Percentiles rank a stretch among this genome's conserved stretches.
phyloP scores from a whole-genome alignment of 2,797 vertebrate genomes.

The Anguilla marmorata region DNA sequence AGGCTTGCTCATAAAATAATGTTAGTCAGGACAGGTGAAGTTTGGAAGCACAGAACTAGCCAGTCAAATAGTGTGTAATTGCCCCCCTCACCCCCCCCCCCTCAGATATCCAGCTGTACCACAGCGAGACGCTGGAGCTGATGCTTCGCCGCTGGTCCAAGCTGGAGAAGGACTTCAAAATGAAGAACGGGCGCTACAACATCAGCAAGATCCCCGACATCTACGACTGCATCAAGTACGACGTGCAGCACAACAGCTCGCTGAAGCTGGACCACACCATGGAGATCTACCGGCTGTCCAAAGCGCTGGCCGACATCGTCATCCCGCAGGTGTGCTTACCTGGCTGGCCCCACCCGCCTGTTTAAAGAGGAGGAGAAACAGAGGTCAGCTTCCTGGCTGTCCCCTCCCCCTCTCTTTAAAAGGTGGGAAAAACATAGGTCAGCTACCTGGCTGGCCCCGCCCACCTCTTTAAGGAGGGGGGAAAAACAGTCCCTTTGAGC shows the following conservation, averaged over 20 bases:
- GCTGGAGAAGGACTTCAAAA: slow-evolving; percentile 88
- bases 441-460: no score
- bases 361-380: neutral
- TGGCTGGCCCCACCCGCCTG: neutral
- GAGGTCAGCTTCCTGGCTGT: no score
- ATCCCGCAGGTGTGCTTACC: slow-evolving; percentile 80
- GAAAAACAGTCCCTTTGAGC: no score
- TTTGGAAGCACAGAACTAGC: neutral
- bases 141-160: slow-evolving; percentile 89
- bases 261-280: slow-evolving; percentile 84
- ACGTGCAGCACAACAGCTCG: slow-evolving; percentile 85
- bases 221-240: slow-evolving; percentile 90
- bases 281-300: slow-evolving; percentile 86
- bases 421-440: no score
- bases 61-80: neutral
- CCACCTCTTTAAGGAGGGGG: no score
- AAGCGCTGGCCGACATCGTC: slow-evolving; percentile 86
- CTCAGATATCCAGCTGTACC: slow-evolving; percentile 86
- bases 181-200: slow-evolving; percentile 86
- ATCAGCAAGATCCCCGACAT: slow-evolving; percentile 92
- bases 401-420: no score
- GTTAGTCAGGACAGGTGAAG: no score
- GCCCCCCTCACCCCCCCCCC: neutral
- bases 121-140: slow-evolving; percentile 85
- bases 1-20: neutral